Evolutionary conservation across 1,140 invertebrate genomes (phyloP).

Genomic region (Trichoplusia ni): DNA sequence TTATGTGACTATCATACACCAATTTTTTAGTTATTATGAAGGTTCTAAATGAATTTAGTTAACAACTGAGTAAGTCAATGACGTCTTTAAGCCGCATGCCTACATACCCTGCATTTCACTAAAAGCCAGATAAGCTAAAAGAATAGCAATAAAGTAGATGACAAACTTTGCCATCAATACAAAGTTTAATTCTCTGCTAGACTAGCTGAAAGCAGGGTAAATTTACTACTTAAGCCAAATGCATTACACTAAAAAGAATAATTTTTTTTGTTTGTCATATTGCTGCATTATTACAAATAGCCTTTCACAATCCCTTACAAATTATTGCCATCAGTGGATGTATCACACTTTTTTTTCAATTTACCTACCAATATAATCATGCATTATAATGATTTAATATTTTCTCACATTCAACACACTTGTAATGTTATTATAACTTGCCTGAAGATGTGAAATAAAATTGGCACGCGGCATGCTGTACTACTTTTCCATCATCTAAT

Average conservation of each 20-base stretch:
- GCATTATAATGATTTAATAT: no score
- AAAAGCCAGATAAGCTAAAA: slow-evolving; percentile 25
- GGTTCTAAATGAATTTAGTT: neutral
- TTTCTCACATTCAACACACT: neutral
- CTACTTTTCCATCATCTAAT: slow-evolving; percentile 47
- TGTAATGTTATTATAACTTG: neutral
- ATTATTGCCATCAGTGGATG: neutral
- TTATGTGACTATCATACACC: slow-evolving; percentile 7
- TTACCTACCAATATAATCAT: neutral
- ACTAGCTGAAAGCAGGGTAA: neutral
- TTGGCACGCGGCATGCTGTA: slow-evolving; percentile 63
- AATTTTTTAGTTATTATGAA: neutral
- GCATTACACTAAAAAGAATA: slow-evolving; percentile 4
- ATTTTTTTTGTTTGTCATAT: slow-evolving; percentile 11
- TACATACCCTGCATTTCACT: slow-evolving; percentile 38
- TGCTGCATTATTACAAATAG: slow-evolving; percentile 43
- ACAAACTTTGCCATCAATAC: no score
- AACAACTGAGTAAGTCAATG: slow-evolving; percentile 1
- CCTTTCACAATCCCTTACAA: slow-evolving; percentile 18
- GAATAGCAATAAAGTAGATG: neutral
- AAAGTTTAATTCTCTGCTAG: no score
- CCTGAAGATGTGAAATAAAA: slow-evolving; percentile 30
- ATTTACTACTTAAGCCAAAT: slow-evolving; percentile 14
- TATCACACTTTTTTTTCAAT: neutral
- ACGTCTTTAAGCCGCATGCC: slow-evolving; percentile 48